Evolutionary conservation across 2,113 vertebrate species (phyloP), one percentile per base, ranked within the genome.

Genomic region (Thalassoma bifasciatum): DNA sequence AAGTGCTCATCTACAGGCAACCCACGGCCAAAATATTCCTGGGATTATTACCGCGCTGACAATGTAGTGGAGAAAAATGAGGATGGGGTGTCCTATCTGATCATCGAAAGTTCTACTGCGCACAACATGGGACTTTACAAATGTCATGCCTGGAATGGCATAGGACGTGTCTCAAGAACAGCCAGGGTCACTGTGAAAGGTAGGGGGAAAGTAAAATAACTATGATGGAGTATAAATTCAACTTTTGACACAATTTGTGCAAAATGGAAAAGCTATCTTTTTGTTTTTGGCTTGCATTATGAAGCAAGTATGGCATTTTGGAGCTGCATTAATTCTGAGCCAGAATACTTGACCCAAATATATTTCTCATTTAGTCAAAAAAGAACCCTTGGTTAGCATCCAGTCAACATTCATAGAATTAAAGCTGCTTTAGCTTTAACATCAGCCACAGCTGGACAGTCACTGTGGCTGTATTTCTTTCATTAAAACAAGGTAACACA

Each of bases 51-150:
- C 60, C 22, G 0, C 19, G 10, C 12, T 9, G 4, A 5, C 36
- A 89, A 92, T 23, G 76, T 92, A 13, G 2, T 6, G 6, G 78
- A 71, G 40, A 2, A 49, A 44, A 57, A 51, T 38, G 83, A 88
- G n/a, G 89, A 90, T n/a, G 87, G 87, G 57, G 82, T 83, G 56
- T 86, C 91, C 26, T 52, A 5, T 68, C 66, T 92, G 26, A 6
- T 36, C 23, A 89, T 92, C 61, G 6, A 22, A 7, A 80, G 79
- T 16, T 78, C 79, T 37, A 84, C 74, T 9, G 56, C 24, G 1
- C 8, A 57, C 38, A 89, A 92, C 82, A 75, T n/a, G 9, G 91
- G 91, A 37, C 44, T 2, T 51, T 92, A 92, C 79, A 91, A 66
- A 0, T 92, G 91, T 51, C 10, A 22, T 0, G 86, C 80, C 24